phyloP scores from a whole-genome alignment of 2,888 invertebrate genomes.

The Drosophila anomalata region DNA sequence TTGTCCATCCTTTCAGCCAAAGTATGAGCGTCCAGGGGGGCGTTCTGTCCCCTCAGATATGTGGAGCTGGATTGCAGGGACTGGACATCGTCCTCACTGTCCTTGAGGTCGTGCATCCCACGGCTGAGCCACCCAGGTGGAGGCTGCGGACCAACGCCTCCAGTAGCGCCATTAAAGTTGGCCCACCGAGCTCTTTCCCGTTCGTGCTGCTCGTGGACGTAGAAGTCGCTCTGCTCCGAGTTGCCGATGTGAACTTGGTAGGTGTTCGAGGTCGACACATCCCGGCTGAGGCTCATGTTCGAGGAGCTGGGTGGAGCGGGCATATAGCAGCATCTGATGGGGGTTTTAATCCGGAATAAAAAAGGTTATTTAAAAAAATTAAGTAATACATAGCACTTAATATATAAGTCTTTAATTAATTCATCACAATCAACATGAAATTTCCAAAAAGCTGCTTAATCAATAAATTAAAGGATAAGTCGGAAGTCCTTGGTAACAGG shows the following conservation, averaged over 20 bases:
- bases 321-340: slow-evolving; percentile 71
- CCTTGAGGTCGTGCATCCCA: slow-evolving; percentile 85
- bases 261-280: slow-evolving; percentile 83
- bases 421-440: background rate
- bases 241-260: slow-evolving; percentile 81
- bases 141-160: slow-evolving; percentile 43
- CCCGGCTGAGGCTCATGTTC: slow-evolving; percentile 78
- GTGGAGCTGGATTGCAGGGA: slow-evolving; percentile 86
- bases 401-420: background rate
- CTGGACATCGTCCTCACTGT: slow-evolving; percentile 83
- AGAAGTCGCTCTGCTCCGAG: slow-evolving; percentile 78
- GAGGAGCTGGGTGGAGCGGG: slow-evolving; percentile 73
- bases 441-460: background rate
- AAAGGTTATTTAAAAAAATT: too few species aligned
- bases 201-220: slow-evolving; percentile 84
- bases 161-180: slow-evolving; percentile 84
- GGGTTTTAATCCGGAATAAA: background rate
- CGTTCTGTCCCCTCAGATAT: slow-evolving; percentile 93
- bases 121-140: slow-evolving; percentile 85
- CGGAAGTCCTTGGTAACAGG: background rate
- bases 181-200: slow-evolving; percentile 90
- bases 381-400: too few species aligned
- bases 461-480: background rate
- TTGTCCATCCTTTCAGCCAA: slow-evolving; percentile 92
- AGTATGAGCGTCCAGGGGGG: slow-evolving; percentile 91